A percentile compares a stretch with the other conserved stretches of the same genome.
These are phyloP conservation scores for Macrophya annulata DNA, from an alignment of 2,888 invertebrate genomes.

Conservation along the genomic window DNA sequence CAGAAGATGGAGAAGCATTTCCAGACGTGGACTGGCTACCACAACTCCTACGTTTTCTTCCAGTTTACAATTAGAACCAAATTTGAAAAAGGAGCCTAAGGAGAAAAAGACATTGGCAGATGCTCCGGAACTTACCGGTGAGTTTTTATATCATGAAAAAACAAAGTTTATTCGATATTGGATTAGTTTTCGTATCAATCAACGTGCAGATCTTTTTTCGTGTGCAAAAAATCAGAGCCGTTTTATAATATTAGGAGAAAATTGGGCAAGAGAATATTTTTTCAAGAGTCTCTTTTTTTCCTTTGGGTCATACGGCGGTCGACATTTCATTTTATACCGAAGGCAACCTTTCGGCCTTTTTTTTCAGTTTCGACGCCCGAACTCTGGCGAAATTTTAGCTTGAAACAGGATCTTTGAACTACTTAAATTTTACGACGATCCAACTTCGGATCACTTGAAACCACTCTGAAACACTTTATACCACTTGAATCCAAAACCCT, in stretches of 20 bases:
- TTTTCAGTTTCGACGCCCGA: background rate
- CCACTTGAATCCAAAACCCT: background rate
- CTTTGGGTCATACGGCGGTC: background rate
- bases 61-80: conserved; percentile 65
- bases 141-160: conserved; percentile 12
- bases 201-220: background rate
- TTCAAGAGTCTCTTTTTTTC: background rate
- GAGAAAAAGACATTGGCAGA: conserved; percentile 58
- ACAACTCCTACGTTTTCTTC: conserved; percentile 70
- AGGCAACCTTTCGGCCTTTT: background rate
- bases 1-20: conserved; percentile 82
- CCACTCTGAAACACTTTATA: conserved; percentile 21
- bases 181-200: background rate
- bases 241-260: background rate
- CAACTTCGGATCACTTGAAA: conserved; percentile 5
- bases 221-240: background rate
- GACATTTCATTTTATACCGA: background rate
- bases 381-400: background rate
- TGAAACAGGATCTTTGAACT: conserved; percentile 9
- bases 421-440: conserved; percentile 36
- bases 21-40: conserved; percentile 72
- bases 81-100: conserved; percentile 70
- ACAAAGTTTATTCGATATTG: background rate
- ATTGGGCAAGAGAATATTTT: background rate
- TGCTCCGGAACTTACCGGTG: conserved; percentile 41